A percentile compares a stretch with the other conserved stretches of the same genome.
Evolutionary conservation across 2,888 invertebrate genomes (phyloP).

Genomic region (Trichogramma dendrolimi): DNA sequence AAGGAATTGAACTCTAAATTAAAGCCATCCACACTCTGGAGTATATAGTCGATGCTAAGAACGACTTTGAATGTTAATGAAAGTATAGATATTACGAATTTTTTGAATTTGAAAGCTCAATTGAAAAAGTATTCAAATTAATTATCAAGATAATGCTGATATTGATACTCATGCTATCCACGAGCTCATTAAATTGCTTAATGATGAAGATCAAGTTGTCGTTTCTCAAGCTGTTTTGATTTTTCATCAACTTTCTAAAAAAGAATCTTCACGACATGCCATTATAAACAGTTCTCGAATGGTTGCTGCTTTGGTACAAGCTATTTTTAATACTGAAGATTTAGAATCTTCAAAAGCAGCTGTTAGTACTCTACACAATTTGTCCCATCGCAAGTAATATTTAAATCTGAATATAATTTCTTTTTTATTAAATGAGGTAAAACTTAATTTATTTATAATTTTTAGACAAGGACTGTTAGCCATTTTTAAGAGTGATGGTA

Average conservation of each 20-base stretch:
- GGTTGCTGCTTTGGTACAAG: conserved; percentile 92
- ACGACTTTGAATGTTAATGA: not conserved
- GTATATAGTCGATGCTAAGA: conserved; percentile 1
- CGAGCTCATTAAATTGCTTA: no score
- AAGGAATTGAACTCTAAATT: not conserved
- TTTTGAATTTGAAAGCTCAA: conserved; percentile 1
- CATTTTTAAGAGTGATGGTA: conserved; percentile 99
- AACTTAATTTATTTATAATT: not conserved
- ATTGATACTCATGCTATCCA: conserved; percentile 88
- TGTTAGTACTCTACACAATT: conserved; percentile 94
- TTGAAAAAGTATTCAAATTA: conserved; percentile 54
- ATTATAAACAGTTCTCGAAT: conserved; percentile 94
- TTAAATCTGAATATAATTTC: no score
- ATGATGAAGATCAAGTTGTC: no score
- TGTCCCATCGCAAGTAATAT: conserved; percentile 92
- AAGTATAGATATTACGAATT: not conserved
- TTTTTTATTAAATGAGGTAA: no score
- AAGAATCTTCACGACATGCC: conserved; percentile 93
- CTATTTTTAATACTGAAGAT: conserved; percentile 93
- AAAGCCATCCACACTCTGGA: not conserved
- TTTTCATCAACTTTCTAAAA: no score
- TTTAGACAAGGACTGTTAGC: conserved; percentile 89
- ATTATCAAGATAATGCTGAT: conserved; percentile 98
- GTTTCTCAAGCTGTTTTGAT: no score
- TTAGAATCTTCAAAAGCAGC: conserved; percentile 95